Conservation (phyloP, 2,113 vertebrate species). For the Rhinoderma darwinii region DNA sequence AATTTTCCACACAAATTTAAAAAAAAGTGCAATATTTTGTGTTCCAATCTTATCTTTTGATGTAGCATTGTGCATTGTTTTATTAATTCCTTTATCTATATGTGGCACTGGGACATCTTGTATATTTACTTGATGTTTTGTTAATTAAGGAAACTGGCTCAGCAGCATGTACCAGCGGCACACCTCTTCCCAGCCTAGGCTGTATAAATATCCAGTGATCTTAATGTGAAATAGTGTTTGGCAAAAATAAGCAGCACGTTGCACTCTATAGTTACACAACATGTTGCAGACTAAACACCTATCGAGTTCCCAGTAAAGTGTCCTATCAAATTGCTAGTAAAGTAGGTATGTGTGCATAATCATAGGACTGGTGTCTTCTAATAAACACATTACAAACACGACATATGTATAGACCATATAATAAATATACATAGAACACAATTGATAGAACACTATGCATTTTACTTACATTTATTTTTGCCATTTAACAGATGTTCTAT, state of each 20-base stretch:
- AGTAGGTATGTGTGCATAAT: background rate
- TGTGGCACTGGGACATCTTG: background rate
- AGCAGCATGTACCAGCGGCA: background rate
- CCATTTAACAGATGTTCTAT: background rate
- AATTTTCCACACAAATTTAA: background rate
- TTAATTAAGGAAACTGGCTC: constrained; percentile 23
- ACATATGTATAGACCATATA: background rate
- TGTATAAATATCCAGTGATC: constrained; percentile 39
- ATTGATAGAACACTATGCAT: background rate
- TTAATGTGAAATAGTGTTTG: constrained; percentile 30
- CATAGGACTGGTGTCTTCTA: background rate
- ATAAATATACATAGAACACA: background rate
- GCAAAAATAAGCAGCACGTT: constrained; percentile 34
- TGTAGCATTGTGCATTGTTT: background rate
- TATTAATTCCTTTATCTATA: background rate
- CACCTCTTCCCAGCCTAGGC: constrained; percentile 11
- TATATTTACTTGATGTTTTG: constrained; percentile 9
- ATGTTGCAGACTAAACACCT: constrained; percentile 15
- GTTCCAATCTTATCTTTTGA: background rate
- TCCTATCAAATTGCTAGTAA: background rate
- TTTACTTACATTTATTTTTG: background rate
- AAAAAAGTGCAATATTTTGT: background rate
- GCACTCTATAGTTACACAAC: constrained; percentile 40
- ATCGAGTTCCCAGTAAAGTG: background rate
- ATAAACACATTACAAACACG: background rate